Evolutionary conservation across 2,113 vertebrate species (phyloP), one percentile per base, ranked within the genome.

Genomic region (Pristiophorus japonicus): DNA sequence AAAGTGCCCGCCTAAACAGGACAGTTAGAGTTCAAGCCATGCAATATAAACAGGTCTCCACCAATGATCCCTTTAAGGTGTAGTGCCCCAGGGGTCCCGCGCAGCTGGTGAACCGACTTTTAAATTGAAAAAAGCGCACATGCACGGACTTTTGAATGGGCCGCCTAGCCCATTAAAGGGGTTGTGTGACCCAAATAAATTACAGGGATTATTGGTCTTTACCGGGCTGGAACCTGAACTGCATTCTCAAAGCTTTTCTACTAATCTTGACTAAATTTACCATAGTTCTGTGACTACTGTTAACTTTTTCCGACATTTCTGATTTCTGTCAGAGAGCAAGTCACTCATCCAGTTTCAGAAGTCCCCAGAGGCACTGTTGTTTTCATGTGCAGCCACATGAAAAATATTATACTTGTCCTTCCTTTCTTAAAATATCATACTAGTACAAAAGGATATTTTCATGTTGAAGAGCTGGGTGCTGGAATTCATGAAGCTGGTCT

Each of bases 361-460:
- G 75, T 18, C 18, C 75, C 75, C 42, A n/a, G n/a, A 81, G 75
- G 75, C 75, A 38, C 38, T 38, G 38, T 78, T 38, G 38, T 78
- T 78, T 78, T 78, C 75, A 78, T 78, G 14, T 81, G 75, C 75
- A 81, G n/a, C n/a, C n/a, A n/a, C n/a, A n/a, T n/a, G n/a, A n/a
- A n/a, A n/a, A n/a, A n/a, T n/a, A n/a, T n/a, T n/a, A n/a, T n/a
- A n/a, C n/a, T n/a, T n/a, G n/a, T 20, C 38, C 14, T 73, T 81
- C 38, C 18, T 81, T 81, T 81, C 78, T 81, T 81, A 81, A 81
- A 63, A 38, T 38, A 18, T 63, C 62, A 63, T 92, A 11, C 78
- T 81, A 45, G 38, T 42, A 81, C 78, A 20, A 42, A 42, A 81
- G 38, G 38, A 81, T 81, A 63, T n/a, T 92, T 63, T 34, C 59